Evolutionary conservation across 1,140 invertebrate genomes (phyloP).

Genomic region (Calliphora vicina): DNA sequence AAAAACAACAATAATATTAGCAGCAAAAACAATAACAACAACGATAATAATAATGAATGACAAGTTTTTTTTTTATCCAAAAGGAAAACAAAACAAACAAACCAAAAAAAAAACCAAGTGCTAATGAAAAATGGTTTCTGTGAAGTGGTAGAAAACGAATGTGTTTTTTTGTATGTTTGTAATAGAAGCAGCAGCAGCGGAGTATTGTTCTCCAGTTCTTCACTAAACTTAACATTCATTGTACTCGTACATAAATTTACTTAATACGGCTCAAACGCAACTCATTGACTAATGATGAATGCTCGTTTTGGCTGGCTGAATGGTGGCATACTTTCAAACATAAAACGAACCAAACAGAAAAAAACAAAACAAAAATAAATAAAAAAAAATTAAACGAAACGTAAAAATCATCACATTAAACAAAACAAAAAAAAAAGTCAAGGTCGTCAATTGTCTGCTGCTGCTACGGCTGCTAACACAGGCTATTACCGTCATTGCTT

Average conservation of each 20-base stretch:
- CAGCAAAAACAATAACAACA: neutral
- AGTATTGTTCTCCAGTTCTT: too few species aligned
- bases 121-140: too few species aligned
- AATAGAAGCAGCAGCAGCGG: too few species aligned
- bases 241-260: neutral
- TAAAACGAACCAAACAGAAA: neutral
- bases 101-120: too few species aligned
- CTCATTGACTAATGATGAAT: constrained; percentile 6
- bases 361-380: neutral
- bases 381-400: neutral
- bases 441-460: constrained; percentile 15
- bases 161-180: too few species aligned
- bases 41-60: too few species aligned
- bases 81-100: too few species aligned
- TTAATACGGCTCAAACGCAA: constrained; percentile 7
- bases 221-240: too few species aligned
- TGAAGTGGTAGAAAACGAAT: too few species aligned
- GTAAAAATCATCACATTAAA: constrained; percentile 9
- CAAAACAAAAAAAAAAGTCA: neutral
- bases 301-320: neutral
- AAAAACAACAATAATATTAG: neutral
- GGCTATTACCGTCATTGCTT: neutral
- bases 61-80: too few species aligned
- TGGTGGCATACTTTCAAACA: neutral
- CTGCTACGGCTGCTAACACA: neutral